Evolutionary conservation across 2,797 vertebrate species (phyloP).

Genomic region (Tympanoctomys barrerae): DNA sequence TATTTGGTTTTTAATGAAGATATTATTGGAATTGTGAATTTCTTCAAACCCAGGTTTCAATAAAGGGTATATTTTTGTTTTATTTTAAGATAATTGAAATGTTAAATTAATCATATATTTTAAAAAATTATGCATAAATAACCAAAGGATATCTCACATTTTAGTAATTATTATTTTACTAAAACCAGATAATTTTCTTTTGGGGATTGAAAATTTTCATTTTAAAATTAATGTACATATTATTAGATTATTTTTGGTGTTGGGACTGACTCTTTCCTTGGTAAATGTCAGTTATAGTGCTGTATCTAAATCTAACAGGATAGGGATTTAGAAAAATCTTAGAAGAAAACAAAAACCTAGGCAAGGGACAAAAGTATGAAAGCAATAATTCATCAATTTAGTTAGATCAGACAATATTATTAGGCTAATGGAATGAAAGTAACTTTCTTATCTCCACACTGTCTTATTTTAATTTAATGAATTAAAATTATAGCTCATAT

Average conservation of each 20-base stretch:
- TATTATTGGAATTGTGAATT: background rate
- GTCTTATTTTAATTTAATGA: background rate
- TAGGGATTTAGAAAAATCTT: too few relatives aligned
- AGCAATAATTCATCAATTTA: background rate
- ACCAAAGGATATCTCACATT: background rate
- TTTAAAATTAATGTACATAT: background rate
- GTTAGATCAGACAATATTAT: background rate
- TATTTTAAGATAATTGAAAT: background rate
- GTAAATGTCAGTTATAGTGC: background rate
- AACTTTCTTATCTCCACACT: background rate
- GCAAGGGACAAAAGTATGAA: background rate
- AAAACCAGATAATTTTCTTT: background rate
- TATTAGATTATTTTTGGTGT: background rate
- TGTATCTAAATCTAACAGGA: background rate
- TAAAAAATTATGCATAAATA: background rate
- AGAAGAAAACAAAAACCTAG: background rate
- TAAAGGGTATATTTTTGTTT: background rate
- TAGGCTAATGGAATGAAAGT: background rate
- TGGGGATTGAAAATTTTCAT: background rate
- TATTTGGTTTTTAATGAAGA: slow-evolving; percentile 13
- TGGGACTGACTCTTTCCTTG: background rate
- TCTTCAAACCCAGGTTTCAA: background rate
- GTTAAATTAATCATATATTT: background rate
- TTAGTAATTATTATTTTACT: background rate
- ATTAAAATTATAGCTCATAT: background rate